Conservation (phyloP, 2,113 vertebrate genomes). For the Burhinus bistriatus region DNA sequence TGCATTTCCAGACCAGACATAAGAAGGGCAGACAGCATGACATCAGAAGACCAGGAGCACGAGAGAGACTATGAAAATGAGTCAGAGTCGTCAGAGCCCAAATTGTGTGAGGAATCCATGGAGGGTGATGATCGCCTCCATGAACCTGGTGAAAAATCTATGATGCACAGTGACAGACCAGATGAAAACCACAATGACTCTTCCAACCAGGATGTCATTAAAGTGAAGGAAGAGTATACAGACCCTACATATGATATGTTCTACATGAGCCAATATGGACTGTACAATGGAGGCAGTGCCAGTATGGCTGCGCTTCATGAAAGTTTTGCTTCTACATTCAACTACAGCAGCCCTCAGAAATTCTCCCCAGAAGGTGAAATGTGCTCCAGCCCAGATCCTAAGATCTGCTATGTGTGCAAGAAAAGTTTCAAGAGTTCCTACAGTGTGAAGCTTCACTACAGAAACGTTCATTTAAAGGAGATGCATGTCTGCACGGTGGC, state of each 20-base stretch:
- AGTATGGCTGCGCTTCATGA: slow-evolving; percentile 96
- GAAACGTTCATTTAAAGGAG: slow-evolving; percentile 99
- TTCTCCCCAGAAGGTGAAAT: slow-evolving; percentile 95
- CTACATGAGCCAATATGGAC: slow-evolving; percentile 98
- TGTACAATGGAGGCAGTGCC: slow-evolving; percentile 90
- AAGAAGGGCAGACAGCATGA: slow-evolving; percentile 92
- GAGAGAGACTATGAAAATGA: slow-evolving; percentile 98
- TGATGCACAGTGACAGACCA: slow-evolving; percentile 79
- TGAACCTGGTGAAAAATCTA: slow-evolving; percentile 72
- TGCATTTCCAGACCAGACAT: slow-evolving; percentile 85
- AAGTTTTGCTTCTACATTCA: slow-evolving; percentile 93
- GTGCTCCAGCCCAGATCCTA: slow-evolving; percentile 96
- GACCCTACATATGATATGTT: slow-evolving; percentile 99
- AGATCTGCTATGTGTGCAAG: slow-evolving; percentile 99
- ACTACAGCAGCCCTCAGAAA: slow-evolving; percentile 93
- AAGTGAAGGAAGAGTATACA: slow-evolving; percentile 95
- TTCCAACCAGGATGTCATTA: slow-evolving; percentile 87
- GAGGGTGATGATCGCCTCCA: slow-evolving; percentile 84
- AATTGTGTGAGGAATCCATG: slow-evolving; percentile 90
- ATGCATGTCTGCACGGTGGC: slow-evolving; percentile 99
- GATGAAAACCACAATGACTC: slow-evolving; percentile 87
- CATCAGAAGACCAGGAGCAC: slow-evolving; percentile 96
- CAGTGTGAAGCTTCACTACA: slow-evolving; percentile 99
- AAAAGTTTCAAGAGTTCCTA: slow-evolving; percentile 99
- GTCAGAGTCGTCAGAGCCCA: slow-evolving; percentile 94